Conservation (phyloP, 2,113 vertebrate species). For the Struthio camelus region DNA sequence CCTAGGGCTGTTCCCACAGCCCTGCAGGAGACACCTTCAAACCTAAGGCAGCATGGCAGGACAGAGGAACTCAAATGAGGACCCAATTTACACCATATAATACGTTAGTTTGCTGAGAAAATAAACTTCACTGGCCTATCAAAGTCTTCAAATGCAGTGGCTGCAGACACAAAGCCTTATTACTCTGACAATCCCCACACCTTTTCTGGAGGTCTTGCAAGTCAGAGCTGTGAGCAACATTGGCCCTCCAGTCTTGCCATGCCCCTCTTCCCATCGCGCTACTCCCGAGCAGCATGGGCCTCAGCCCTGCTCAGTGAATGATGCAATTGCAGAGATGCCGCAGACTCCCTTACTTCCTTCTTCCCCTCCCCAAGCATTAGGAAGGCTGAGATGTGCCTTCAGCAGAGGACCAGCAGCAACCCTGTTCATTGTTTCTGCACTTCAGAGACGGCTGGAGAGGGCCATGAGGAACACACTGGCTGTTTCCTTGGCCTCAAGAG, state of each 20-base stretch:
- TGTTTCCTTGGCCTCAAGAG: not conserved
- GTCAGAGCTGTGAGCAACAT: not conserved
- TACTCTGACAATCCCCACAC: not conserved
- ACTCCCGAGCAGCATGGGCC: no score
- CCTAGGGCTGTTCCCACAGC: not conserved
- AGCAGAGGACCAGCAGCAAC: not conserved
- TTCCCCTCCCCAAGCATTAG: rapidly evolving
- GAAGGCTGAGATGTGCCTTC: not conserved
- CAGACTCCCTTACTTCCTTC: not conserved
- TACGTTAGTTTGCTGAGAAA: not conserved
- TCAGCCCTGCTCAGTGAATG: rapidly evolving
- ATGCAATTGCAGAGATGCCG: not conserved
- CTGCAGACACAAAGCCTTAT: not conserved
- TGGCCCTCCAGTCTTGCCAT: not conserved
- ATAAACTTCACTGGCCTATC: not conserved
- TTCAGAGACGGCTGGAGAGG: not conserved
- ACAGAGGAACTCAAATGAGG: not conserved
- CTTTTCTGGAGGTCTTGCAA: not conserved
- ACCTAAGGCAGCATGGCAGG: not conserved
- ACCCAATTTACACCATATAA: not conserved
- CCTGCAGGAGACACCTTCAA: not conserved
- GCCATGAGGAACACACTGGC: not conserved
- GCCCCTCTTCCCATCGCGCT: not conserved
- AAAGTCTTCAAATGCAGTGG: not conserved
- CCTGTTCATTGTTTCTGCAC: rapidly evolving